Evolutionary conservation across 2,797 vertebrate genomes (phyloP), one percentile per base, ranked within the genome.

Genomic region (Darevskia mixta): DNA sequence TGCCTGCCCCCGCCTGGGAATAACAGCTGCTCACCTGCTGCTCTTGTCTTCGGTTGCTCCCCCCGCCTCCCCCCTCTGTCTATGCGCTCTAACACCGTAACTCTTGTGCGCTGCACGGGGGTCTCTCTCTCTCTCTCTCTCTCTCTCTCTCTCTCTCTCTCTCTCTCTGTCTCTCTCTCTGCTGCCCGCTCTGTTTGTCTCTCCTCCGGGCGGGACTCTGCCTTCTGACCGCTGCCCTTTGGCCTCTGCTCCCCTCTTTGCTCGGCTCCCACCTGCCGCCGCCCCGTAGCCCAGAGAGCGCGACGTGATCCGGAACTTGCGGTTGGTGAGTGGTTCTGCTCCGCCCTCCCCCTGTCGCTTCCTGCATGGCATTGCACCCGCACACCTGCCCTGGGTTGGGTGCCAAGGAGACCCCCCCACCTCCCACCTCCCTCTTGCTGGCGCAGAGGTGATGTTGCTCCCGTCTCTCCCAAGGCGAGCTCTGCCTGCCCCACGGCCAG

Each of bases 121-220:
- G 55, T 79, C 92, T 93, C 91, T 89, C 91, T 90, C 90, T 20
- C 43, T 20, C 55, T 61, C 67, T 61, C 67, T 81, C 71, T 83
- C 61, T 55, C 23, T 41, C 45, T 71, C n/a, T 61, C 49, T 49
- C 38, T 71, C 71, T n/a, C 90, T 20, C 43, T 20, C 55, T 61
- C 67, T 61, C 67, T 82, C 71, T 83, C 61, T 55, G 17, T 41
- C 45, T 71, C 23, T 61, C 49, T 55, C 38, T 71, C 71, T n/a
- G 25, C 18, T 15, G 71, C 71, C 27, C 7, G 32, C 71, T 55
- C 66, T 67, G 38, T 58, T 38, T 45, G 38, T 66, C 1, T 35
- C n/a, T 66, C 64, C 71, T 75, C 79, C 71, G 8, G 43, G 73
- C 71, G 75, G 86, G 38, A 55, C 15, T 76, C 49, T 75, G 72